phyloP scores from a whole-genome alignment of 2,797 vertebrate species.

The Brotogeris chrysoptera region DNA sequence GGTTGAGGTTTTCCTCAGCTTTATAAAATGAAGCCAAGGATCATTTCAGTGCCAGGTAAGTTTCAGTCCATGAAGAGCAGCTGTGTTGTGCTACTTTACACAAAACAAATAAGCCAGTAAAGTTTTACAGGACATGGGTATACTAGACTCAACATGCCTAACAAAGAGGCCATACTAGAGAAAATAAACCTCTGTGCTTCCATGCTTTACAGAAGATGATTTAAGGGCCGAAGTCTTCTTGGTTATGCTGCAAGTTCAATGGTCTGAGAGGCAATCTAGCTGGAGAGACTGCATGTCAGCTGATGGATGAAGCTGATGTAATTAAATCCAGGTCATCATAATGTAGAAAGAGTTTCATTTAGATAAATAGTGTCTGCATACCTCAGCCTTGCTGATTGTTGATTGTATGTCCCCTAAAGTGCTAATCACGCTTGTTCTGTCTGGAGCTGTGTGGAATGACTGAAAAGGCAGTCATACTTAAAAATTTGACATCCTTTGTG shows the following conservation, averaged over 20 bases:
- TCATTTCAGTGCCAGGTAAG: constrained; percentile 46
- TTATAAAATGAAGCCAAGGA: constrained; percentile 48
- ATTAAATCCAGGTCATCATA: constrained; percentile 48
- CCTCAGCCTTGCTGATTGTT: neutral
- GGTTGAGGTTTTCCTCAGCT: constrained; percentile 54
- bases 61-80: constrained; percentile 25
- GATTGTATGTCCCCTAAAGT: neutral
- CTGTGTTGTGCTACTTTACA: constrained; percentile 45
- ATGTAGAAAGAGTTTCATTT: constrained; percentile 26
- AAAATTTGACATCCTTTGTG: neutral
- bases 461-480: constrained; percentile 23
- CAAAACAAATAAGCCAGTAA: constrained; percentile 46
- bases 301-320: constrained; percentile 53
- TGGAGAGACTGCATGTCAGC: constrained; percentile 51
- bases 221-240: constrained; percentile 44
- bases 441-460: neutral
- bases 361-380: constrained; percentile 44
- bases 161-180: constrained; percentile 38
- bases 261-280: constrained; percentile 25
- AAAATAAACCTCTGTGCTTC: constrained; percentile 41
- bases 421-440: neutral
- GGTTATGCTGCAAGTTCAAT: constrained; percentile 31
- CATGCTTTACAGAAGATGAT: constrained; percentile 29
- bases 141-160: constrained; percentile 30
- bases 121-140: constrained; percentile 52